Evolutionary conservation across 2,113 vertebrate genomes (phyloP), one percentile per base, ranked within the genome.

Genomic region (Caretta caretta): DNA sequence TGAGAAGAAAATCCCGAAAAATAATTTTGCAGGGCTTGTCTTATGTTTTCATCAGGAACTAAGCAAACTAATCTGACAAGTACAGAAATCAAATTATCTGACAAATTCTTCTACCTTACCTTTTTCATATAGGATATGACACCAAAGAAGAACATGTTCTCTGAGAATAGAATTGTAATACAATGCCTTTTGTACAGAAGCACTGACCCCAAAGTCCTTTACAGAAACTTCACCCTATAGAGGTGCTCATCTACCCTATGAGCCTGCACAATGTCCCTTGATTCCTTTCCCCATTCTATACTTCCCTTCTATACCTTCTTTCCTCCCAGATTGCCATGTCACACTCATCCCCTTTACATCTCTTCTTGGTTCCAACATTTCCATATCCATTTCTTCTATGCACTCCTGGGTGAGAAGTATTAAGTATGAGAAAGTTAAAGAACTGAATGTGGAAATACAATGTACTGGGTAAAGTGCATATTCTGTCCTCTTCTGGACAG

Each of bases 21-120:
- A 97, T 90, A 94, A 88, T 97, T 97, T 98, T 97, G 90, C 94
- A 97, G 95, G 95, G 76, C 92, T 97, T 97, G 97, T 97, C 95
- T 97, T 97, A 94, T 2, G 1, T 97, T 98, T 98, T 94, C 93
- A 96, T 97, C 96, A 94, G 93, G 98, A 97, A 96, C 89, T 86
- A 93, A 96, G 96, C 86, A 96, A 98, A 97, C 96, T 98, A 97
- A 98, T 97, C 94, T 97, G 97, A 97, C 96, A 98, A 97, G 93
- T 93, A 93, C 24, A 48, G 90, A 98, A 98, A 97, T 98, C 93
- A 97, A 97, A 97, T 97, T 81, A 96, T 95, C 95, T 96, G 94
- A 93, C 89, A 97, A 96, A 97, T 97, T 97, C 83, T 93, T 95
- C 65, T 92, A 76, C 96, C 97, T 96, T 96, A 84, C 90, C 97